Base-by-base conservation (phyloP, 2,888 invertebrate genomes). In the Germaria angustata region DNA sequence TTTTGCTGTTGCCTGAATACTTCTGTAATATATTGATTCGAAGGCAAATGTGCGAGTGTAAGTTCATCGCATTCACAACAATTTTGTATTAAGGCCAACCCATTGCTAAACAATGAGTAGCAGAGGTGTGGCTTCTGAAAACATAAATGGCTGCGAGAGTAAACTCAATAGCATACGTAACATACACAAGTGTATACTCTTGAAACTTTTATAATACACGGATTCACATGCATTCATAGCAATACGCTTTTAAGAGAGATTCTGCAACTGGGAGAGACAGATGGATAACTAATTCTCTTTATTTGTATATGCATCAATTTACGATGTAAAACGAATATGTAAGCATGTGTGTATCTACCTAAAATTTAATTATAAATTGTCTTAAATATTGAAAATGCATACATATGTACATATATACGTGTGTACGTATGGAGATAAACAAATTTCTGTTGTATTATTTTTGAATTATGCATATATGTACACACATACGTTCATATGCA, bases 51-150 rank as follows among this genome's bases (percentile, higher is more conserved):
- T 24, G 22, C 13, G 20, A 36, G 44, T 57, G 39, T 28, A 9
- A 34, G 7, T 49, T 49, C n/a, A 15, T 73, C 51, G 15, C 24
- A 59, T 44, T 36, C 51, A 49, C 51, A 51, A 59, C 34, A 51
- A 66, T 69, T 85, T 86, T 73, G 75, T 39, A 36, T 86, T 87
- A 87, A 87, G 88, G 83, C 86, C 88, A 85, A 86, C 88, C 88
- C 88, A 87, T 87, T 86, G 88, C 86, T 86, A 86, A 86, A 86
- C 84, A 88, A 86, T 85, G 86, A 86, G 86, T 86, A 86, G 63
- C 84, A 84, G 87, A 88, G 90, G 90, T 90, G 90, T 89, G 90
- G 90, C 89, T 88, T 90, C 85, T 86, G 86, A 87, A 88, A 88
- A 86, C 86, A 89, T 89, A 89, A 90, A 90, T 90, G 90, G 88